phyloP scores from a whole-genome alignment of 2,888 invertebrate species.

The Apamea sordens region DNA sequence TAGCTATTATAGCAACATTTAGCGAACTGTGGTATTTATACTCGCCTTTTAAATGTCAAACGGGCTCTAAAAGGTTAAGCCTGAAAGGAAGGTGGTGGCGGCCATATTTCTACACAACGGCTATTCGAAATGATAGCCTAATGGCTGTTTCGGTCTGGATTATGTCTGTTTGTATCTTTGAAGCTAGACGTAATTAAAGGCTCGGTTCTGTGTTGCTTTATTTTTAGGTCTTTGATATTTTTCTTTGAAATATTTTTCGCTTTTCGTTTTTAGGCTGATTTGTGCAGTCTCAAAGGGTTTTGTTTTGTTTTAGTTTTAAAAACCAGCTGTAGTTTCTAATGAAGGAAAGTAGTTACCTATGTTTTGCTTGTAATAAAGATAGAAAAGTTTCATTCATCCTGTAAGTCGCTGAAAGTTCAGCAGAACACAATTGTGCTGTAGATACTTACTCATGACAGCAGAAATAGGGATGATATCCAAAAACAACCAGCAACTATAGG shows the following conservation, averaged over 20 bases:
- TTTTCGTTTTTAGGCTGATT: slow-evolving; percentile 18
- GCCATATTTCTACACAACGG: slow-evolving; percentile 39
- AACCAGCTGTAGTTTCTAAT: neutral
- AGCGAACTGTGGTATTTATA: slow-evolving; percentile 35
- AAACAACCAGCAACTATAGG: neutral
- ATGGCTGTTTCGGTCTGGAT: slow-evolving; percentile 39
- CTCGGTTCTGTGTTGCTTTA: neutral
- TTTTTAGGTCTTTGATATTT: slow-evolving; percentile 32
- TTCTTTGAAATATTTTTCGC: slow-evolving; percentile 33
- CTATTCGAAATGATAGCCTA: slow-evolving; percentile 42
- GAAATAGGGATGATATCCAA: neutral
- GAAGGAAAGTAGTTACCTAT: neutral
- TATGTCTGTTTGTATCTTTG: slow-evolving; percentile 40
- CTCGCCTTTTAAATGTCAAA: slow-evolving; percentile 57
- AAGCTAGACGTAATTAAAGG: slow-evolving; percentile 29
- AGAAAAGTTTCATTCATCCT: neutral
- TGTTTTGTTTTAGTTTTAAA: neutral
- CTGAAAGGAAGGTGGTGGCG: slow-evolving; percentile 19
- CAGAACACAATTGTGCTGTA: neutral
- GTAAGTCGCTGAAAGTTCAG: neutral
- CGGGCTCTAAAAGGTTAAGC: slow-evolving; percentile 32
- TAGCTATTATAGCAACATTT: slow-evolving; percentile 13
- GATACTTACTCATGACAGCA: neutral
- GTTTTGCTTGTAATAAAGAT: neutral
- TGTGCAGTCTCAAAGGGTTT: neutral